Conservation (phyloP, 23 tunicate genomes). For the Styela clava region DNA sequence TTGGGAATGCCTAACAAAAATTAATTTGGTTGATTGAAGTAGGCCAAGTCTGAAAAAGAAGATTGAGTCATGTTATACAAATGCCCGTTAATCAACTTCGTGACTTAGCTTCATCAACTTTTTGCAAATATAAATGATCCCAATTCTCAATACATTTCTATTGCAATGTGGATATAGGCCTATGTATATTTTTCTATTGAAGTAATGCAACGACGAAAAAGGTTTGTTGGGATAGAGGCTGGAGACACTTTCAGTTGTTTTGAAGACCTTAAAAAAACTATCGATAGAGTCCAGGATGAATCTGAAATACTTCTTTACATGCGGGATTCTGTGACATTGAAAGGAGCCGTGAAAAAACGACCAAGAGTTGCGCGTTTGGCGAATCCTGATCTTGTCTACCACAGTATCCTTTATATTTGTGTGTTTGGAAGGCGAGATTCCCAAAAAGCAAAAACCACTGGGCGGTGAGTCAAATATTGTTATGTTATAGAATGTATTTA, state of each 20-base stretch:
- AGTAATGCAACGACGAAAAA: neutral
- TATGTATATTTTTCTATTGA: no score
- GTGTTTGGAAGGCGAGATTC: constrained; percentile 12
- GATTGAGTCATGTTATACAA: no score
- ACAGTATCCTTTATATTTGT: constrained; percentile 17
- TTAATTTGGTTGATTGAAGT: no score
- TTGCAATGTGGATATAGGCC: no score
- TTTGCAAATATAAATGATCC: no score
- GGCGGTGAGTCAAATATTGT: neutral
- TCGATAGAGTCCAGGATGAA: neutral
- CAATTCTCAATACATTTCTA: no score
- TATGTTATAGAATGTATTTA: no score
- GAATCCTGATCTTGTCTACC: constrained; percentile 12
- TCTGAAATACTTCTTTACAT: neutral
- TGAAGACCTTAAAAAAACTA: constrained; percentile 8
- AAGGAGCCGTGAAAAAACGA: constrained; percentile 11
- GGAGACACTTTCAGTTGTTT: constrained; percentile 8
- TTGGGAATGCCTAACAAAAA: no score
- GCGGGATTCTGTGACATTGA: constrained; percentile 10
- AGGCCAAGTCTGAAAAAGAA: no score
- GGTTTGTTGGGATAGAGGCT: neutral
- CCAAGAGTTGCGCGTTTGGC: constrained; percentile 5
- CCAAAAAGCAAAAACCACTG: neutral
- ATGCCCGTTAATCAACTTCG: no score
- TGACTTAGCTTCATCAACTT: no score